Base-by-base conservation (phyloP, 1,140 invertebrate genomes). In the Copidosoma floridanum region DNA sequence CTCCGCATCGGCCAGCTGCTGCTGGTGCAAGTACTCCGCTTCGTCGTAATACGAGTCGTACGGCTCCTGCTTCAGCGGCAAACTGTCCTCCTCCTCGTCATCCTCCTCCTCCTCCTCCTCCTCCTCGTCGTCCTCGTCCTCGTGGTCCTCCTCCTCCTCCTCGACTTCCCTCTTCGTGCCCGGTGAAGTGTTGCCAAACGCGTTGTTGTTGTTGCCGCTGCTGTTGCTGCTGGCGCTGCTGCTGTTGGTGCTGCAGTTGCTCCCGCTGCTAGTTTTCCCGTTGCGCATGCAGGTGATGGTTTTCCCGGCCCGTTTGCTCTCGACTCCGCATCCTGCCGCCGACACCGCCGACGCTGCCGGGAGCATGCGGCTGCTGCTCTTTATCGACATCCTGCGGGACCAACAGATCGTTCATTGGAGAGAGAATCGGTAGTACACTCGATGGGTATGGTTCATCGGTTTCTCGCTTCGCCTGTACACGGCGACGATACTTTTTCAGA, bases 31-130 rank as follows among this genome's bases (percentile, higher is more conserved):
- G 51, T 58, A 32, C 41, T 69, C 58, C 7, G 75, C 70, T 61
- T 77, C 70, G 38, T 70, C 47, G 7, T 68, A 26, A 16, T 18
- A 73, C 16, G 67, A 73, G 2, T 75, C 73, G 2, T 79, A 73
- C 8, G 74, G 76, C 26, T 80, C 76, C 41, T 79, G 76, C 53
- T 80, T 80, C 75, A 80, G 73, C 16, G 62, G n/a, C n/a, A n/a
- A n/a, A n/a, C n/a, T 12, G 52, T 60, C 35, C 35, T 67, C 57
- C 11, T 74, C 70, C 63, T 76, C 68, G 37, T 69, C 46, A 4
- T 68, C 44, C 37, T 64, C 35, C n/a, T 55, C 3, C 6, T 41
- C 38, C 14, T 40, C 37, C 12, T 51, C 23, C 23, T 54, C 43
- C 6, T 44, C 32, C 2, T 2, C 12, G 18, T n/a, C 26, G 21